Evolutionary conservation across 30 jellyfish, hydroid and myxozoan species (phyloP), one percentile per base, ranked within the genome.

Genomic region (Aurelia coerulea): DNA sequence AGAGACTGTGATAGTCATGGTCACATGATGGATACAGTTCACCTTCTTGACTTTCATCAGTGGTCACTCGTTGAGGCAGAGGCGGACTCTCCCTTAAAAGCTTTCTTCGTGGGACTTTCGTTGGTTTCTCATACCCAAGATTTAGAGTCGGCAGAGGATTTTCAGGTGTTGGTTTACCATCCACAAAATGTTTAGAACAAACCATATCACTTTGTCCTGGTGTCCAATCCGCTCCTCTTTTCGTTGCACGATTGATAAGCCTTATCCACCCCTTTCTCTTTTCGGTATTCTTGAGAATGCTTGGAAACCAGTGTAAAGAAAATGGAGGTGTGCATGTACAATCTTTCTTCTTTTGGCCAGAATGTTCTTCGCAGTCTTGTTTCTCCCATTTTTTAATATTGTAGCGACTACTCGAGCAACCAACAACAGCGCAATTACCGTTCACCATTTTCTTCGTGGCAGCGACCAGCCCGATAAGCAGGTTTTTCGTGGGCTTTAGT

Each of bases 141-240:
- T 37, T 33, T 37, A 82, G 33, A 18, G 85, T 54, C 12, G 92
- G 86, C 35, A 39, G 9, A 29, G 65, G 79, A 53, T 54, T 52
- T 56, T 34, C 35, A 5, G 87, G 11, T 49, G 92, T 82, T 82
- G 83, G 76, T 82, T 82, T 70, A 14, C 92, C 92, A 82, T 52
- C 77, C 18, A 52, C 41, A 59, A 69, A 82, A 49, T 82, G 92
- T 77, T 82, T 82, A 49, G 92, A 82, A 84, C 92, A 68, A 46
- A 82, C 86, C 53, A 32, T 34, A 52, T 75, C 86, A 16, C 73
- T 75, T 49, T 56, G 58, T 31, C 37, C 73, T 32, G 86, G 74
- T 17, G 33, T 56, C 33, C 73, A 52, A 19, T 17, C 46, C 7
- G 75, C 73, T 34, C 31, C 56, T 29, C 42, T 15, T 46, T 51